Evolutionary conservation across 2,888 invertebrate genomes (phyloP), one percentile per base, ranked within the genome.

Genomic region (Pachliopta kotzebuea): DNA sequence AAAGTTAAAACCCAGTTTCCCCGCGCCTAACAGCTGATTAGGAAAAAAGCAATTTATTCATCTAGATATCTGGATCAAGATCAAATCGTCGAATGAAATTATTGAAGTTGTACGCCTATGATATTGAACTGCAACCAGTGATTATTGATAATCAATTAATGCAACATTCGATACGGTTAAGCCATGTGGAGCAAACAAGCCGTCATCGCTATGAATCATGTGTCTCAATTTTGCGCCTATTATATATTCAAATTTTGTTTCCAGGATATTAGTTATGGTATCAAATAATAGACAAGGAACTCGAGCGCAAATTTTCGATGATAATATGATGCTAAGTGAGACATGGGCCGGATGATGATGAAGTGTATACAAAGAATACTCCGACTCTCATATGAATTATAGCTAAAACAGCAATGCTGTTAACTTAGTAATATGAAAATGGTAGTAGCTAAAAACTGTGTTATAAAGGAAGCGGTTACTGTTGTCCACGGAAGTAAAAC

Each of bases 51-150:
- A 58, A 57, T 52, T 42, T 65, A 61, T 65, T 55, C 31, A 61
- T 54, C 29, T 21, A 26, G 29, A 29, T 14, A 66, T 66, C 65
- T 66, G 55, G 65, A 55, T 66, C 65, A 62, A 66, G 62, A 56
- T 37, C 65, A 56, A 59, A 62, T 61, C 61, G 56, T 61, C 61
- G 54, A 21, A 29, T 24, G 26, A 58, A 55, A 24, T 60, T 60
- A 66, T 62, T 62, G 58, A 66, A 66, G 59, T 55, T 59, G 20
- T 37, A 65, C 45, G 61, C 62, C 45, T 49, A 29, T 45, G 29
- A 45, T 57, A 62, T 49, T 62, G 24, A 55, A 42, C 62, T 60
- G 45, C 21, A 62, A 56, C 65, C 62, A 24, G 59, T 55, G 42
- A 62, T 66, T 66, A 66, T 62, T 31, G 59, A 62, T 50, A 54